A percentile compares a stretch with the other conserved stretches of the same genome.
These are phyloP conservation scores for Folsomia manolachei DNA, from an alignment of 2,888 invertebrate species.

Conservation along the genomic window DNA sequence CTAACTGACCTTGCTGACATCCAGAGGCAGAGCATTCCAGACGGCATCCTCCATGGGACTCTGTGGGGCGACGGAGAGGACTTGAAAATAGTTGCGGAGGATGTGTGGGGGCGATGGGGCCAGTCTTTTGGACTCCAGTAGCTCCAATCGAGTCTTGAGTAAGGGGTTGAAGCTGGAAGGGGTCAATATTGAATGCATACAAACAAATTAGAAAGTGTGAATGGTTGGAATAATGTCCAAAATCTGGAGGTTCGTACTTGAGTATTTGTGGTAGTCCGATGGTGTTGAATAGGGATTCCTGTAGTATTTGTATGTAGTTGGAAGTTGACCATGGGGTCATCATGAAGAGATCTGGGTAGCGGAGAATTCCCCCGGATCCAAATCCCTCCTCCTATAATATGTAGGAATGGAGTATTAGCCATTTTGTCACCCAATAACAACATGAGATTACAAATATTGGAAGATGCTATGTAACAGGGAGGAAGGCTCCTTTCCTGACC, in stretches of 20 bases:
- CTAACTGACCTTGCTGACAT: conserved; percentile 23
- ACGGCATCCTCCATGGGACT: conserved; percentile 6
- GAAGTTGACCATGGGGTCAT: conserved; percentile 61
- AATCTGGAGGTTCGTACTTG: conserved; percentile 22
- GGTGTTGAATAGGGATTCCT: conserved; percentile 62
- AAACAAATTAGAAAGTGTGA: too few species aligned
- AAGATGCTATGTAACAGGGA: too few species aligned
- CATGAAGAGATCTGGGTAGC: conserved; percentile 61
- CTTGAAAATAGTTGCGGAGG: conserved; percentile 49
- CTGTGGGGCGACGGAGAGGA: conserved; percentile 14
- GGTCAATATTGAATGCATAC: neutral
- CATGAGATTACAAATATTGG: too few species aligned
- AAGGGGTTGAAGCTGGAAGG: conserved; percentile 53
- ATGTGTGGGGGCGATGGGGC: conserved; percentile 56
- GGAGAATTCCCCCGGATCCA: conserved; percentile 16
- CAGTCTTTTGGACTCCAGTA: conserved; percentile 55
- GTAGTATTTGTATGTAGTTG: conserved; percentile 63
- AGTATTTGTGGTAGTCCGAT: conserved; percentile 53
- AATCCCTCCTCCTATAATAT: conserved; percentile 41
- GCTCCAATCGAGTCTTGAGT: conserved; percentile 53
- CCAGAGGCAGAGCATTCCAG: conserved; percentile 15
- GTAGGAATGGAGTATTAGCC: too few species aligned
- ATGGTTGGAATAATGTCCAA: neutral
- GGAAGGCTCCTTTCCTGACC: too few species aligned
- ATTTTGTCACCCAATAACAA: too few species aligned